phyloP scores from a whole-genome alignment of 2,888 invertebrate species.

The Acholoe squamosa region DNA sequence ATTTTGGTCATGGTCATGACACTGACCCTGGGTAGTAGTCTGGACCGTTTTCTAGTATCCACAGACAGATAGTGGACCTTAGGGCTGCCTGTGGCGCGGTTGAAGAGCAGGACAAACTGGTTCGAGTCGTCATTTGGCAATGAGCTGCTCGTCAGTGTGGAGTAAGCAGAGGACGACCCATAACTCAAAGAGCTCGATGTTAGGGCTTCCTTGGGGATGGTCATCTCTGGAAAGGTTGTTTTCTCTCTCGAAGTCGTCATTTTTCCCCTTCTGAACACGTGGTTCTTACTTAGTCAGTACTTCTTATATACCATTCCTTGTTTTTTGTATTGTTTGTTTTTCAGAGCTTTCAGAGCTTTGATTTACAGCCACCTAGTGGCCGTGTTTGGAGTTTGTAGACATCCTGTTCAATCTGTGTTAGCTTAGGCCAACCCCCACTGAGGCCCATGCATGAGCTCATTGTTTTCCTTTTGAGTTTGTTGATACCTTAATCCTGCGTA shows the following conservation, averaged over 20 bases:
- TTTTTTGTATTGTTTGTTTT: too few species aligned
- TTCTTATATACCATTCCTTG: too few species aligned
- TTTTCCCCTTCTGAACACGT: too few species aligned
- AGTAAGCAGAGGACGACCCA: neutral
- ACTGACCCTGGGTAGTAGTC: conserved; percentile 76
- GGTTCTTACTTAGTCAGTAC: too few species aligned
- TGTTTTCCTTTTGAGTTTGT: too few species aligned
- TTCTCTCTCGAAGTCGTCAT: neutral
- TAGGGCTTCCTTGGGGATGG: neutral
- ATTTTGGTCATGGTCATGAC: conserved; percentile 72
- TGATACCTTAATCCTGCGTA: too few species aligned
- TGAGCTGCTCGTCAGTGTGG: neutral
- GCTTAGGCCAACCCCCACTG: too few species aligned
- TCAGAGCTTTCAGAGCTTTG: too few species aligned
- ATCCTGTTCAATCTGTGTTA: too few species aligned
- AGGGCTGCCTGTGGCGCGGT: conserved; percentile 75
- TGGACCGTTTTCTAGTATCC: conserved; percentile 72
- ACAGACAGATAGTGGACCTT: conserved; percentile 77
- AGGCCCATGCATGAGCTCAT: too few species aligned
- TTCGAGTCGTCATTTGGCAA: conserved; percentile 32
- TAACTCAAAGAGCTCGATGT: conserved; percentile 10
- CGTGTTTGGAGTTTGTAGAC: too few species aligned
- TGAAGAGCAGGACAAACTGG: conserved; percentile 77
- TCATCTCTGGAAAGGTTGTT: neutral
- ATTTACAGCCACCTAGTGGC: too few species aligned